Percentiles rank a stretch among this genome's conserved stretches.
phyloP scores from a whole-genome alignment of 2,888 invertebrate species.

The Parnassius smintheus region DNA sequence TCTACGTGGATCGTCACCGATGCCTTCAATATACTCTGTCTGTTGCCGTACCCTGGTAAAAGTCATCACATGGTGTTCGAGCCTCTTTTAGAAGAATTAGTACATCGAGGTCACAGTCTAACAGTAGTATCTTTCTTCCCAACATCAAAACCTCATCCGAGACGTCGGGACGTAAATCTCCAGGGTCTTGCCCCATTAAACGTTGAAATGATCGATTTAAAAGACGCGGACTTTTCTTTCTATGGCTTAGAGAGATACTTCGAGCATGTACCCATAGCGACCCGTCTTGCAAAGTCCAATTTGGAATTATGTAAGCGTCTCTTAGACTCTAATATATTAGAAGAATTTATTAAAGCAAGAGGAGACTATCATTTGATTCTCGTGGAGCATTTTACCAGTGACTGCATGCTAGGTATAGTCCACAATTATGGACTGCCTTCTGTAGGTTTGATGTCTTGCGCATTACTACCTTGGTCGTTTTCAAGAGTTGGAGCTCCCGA shows the following conservation, averaged over 20 bases:
- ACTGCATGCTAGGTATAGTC: constrained; percentile 69
- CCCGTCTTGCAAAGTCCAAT: constrained; percentile 39
- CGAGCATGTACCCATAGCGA: constrained; percentile 35
- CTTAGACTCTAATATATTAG: constrained; percentile 46
- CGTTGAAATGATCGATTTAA: constrained; percentile 47
- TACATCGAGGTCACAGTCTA: constrained; percentile 63
- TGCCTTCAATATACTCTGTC: constrained; percentile 54
- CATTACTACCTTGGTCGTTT: constrained; percentile 60
- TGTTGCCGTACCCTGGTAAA: constrained; percentile 69
- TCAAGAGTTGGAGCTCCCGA: constrained; percentile 58
- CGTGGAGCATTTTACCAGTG: constrained; percentile 71
- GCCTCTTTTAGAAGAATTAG: constrained; percentile 63
- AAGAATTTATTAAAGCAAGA: constrained; percentile 46
- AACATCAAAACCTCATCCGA: constrained; percentile 32
- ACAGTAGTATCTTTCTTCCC: constrained; percentile 75
- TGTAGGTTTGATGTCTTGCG: constrained; percentile 60
- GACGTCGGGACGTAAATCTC: constrained; percentile 49
- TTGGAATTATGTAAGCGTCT: constrained; percentile 46
- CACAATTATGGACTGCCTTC: constrained; percentile 63
- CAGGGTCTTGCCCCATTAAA: constrained; percentile 40
- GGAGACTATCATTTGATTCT: constrained; percentile 71
- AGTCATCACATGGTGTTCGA: constrained; percentile 76
- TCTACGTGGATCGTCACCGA: constrained; percentile 19
- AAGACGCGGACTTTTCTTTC: constrained; percentile 36
- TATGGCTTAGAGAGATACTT: constrained; percentile 37